Evolutionary conservation across 2,888 invertebrate species (phyloP).

Genomic region (Dusona sp.): DNA sequence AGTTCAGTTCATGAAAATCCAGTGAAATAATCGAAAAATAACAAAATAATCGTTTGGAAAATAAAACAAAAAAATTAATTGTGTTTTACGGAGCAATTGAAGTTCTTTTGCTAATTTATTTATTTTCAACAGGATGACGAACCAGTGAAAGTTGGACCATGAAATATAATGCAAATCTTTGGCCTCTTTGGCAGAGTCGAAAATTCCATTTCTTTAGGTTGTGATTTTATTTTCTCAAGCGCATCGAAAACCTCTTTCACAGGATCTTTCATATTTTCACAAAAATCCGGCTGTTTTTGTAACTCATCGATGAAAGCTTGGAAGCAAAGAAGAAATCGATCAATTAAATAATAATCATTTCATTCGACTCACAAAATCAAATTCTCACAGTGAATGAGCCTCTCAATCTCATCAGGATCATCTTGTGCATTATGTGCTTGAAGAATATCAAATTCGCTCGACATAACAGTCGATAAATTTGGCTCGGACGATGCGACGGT

Average conservation of each 20-base stretch:
- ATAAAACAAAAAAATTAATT: neutral
- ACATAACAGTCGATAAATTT: conserved; percentile 45
- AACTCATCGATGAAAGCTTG: conserved; percentile 76
- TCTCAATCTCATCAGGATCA: conserved; percentile 72
- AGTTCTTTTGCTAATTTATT: neutral
- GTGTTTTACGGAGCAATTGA: neutral
- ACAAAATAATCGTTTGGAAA: neutral
- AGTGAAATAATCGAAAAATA: neutral
- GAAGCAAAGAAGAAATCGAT: conserved; percentile 9
- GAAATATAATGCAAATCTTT: conserved; percentile 84
- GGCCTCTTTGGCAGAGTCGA: conserved; percentile 66
- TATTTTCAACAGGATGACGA: conserved; percentile 23
- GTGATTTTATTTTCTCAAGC: conserved; percentile 52
- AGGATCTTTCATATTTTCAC: conserved; percentile 77
- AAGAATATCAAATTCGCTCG: conserved; percentile 20
- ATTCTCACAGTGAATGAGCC: conserved; percentile 73
- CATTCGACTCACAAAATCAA: neutral
- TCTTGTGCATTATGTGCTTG: conserved; percentile 2
- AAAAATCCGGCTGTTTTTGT: conserved; percentile 71
- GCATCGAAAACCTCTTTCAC: conserved; percentile 75
- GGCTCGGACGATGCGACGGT: conserved; percentile 27
- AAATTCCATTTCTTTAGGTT: neutral
- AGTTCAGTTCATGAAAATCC: neutral
- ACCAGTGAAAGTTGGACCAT: conserved; percentile 85
- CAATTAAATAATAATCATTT: neutral